Evolutionary conservation across 2,113 vertebrate genomes (phyloP), one percentile per base, ranked within the genome.

Genomic region (Columbina picui): DNA sequence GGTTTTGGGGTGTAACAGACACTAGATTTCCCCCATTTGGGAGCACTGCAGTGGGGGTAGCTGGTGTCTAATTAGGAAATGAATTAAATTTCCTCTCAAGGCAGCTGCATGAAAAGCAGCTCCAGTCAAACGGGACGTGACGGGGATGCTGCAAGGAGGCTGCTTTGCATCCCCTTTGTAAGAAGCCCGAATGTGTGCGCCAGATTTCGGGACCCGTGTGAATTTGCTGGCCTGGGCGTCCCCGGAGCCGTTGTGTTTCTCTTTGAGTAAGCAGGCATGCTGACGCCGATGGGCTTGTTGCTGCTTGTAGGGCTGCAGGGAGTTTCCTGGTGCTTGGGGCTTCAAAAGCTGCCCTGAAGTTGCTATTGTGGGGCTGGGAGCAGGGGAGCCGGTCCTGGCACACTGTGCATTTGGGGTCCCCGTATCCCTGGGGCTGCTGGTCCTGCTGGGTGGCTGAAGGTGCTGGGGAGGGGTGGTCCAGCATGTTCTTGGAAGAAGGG

Each of bases 121-220:
- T 97, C 95, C 64, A 92, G 96, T 87, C 80, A 50, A 95, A 95
- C 8, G 52, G 80, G 93, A 97, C 95, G 96, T 97, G 96, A 94
- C 19, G 3, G 77, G 95, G 94, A 90, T 97, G 94, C 96, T 89
- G 94, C 14, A 22, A 93, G 93, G 90, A 94, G 91, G 71, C 96
- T 97, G 95, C 94, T 97, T 97, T 97, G 96, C 96, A 97, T 97
- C 83, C 73, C 56, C 73, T 96, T 97, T 97, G 95, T 96, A 55
- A 86, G 59, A 73, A 93, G 71, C 83, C 64, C 43, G 0, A 92
- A 90, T 88, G 94, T 19, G 14, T 38, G 90, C 19, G 71, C 92
- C 95, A 93, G 94, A 83, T 90, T 94, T 95, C 3, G 5, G 68
- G 83, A 89, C 76, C 79, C 43, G 32, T 94, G 96, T 96, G 96